A percentile compares a stretch with the other conserved stretches of the same genome.
Evolutionary conservation across 2,888 invertebrate genomes (phyloP).

Genomic region (Euplagia quadripunctaria): DNA sequence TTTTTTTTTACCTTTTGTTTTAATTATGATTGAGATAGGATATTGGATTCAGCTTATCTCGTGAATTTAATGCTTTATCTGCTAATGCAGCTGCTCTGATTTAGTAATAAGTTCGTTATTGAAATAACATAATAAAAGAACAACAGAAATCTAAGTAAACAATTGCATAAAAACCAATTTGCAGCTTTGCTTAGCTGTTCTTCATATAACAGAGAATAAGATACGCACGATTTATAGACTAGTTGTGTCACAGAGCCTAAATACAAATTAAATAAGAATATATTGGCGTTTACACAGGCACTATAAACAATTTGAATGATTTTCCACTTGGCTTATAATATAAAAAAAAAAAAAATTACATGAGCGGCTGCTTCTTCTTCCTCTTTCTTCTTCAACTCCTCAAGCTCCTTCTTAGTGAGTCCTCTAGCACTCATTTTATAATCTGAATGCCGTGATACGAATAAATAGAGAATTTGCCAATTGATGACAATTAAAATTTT

Average conservation of each 20-base stretch:
- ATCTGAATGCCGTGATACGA: neutral
- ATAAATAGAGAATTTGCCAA: constrained; percentile 1
- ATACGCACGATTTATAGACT: neutral
- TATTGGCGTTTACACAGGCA: neutral
- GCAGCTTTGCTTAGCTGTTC: neutral
- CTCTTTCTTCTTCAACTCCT: constrained; percentile 95
- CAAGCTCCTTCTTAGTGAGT: constrained; percentile 93
- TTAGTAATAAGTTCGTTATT: neutral
- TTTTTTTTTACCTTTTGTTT: too few species aligned
- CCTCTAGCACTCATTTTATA: constrained; percentile 89
- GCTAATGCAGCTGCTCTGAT: neutral
- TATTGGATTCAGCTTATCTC: neutral
- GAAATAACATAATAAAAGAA: neutral
- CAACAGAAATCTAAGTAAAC: neutral
- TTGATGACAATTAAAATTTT: constrained; percentile 6
- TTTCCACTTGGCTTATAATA: neutral
- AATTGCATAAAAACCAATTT: neutral
- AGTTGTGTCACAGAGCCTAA: neutral
- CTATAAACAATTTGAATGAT: neutral
- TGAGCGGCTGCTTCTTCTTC: constrained; percentile 97
- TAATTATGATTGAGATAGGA: too few species aligned
- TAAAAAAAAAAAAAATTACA: constrained; percentile 79
- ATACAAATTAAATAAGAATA: neutral
- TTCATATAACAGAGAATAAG: neutral
- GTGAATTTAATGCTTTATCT: neutral